These are phyloP conservation scores for Palythoa grandiflora DNA, from an alignment of 92 coral and sea anemone genomes.

Conservation along the genomic window DNA sequence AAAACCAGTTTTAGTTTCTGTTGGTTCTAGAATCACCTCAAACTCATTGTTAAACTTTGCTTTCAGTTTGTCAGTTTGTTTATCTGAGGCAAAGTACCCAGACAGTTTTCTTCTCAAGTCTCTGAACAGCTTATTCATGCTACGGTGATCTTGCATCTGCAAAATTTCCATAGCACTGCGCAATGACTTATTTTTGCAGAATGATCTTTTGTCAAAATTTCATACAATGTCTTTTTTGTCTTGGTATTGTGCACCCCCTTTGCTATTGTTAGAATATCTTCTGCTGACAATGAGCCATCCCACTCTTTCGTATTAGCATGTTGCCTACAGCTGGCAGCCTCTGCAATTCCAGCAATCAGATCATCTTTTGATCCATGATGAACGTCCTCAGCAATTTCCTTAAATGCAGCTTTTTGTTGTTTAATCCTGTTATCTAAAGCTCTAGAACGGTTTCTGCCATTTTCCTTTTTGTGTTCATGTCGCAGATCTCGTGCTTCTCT, in stretches of 20 bases:
- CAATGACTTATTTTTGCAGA: slow-evolving; percentile 18
- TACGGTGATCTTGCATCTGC: slow-evolving; percentile 40
- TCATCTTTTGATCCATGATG: slow-evolving; percentile 29
- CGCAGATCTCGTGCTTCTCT: background rate
- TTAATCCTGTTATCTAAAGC: slow-evolving; percentile 10
- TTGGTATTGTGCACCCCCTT: background rate
- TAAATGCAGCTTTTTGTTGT: slow-evolving; percentile 18
- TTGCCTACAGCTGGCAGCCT: slow-evolving; percentile 29
- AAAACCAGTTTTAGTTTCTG: slow-evolving; percentile 51
- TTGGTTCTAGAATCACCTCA: slow-evolving; percentile 47
- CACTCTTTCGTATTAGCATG: slow-evolving; percentile 4
- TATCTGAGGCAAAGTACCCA: slow-evolving; percentile 40
- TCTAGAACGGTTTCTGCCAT: background rate
- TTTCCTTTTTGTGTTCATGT: background rate
- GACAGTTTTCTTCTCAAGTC: slow-evolving; percentile 37
- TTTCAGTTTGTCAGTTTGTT: slow-evolving; percentile 35
- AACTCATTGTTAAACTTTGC: slow-evolving; percentile 47
- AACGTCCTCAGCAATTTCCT: slow-evolving; percentile 27
- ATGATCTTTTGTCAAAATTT: background rate
- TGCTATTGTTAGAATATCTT: slow-evolving; percentile 44
- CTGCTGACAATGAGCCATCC: slow-evolving; percentile 37
- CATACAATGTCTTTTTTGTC: slow-evolving; percentile 42
- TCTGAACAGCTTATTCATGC: slow-evolving; percentile 20
- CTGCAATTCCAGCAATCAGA: slow-evolving; percentile 28
- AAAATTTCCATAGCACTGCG: slow-evolving; percentile 45